Conservation (phyloP, 2,888 invertebrate species). For the Polyommatus iphigenia region DNA sequence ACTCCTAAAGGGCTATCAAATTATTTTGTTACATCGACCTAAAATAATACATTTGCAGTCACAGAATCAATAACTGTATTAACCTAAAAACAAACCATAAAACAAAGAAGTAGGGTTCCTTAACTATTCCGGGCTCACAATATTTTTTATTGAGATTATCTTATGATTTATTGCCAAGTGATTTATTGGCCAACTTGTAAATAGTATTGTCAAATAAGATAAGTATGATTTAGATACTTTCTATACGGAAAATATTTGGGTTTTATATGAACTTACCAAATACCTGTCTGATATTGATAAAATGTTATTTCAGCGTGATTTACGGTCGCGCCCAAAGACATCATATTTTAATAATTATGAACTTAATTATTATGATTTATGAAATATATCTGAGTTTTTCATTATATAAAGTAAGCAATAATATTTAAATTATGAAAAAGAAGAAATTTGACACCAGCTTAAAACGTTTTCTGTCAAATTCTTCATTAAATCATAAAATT, state of each 20-base stretch:
- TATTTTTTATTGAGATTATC: constrained; percentile 65
- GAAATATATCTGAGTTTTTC: too few species aligned
- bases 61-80: constrained; percentile 19
- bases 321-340: background rate
- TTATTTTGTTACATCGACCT: too few species aligned
- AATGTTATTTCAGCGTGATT: background rate
- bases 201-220: constrained; percentile 44
- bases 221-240: constrained; percentile 7
- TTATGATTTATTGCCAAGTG: constrained; percentile 58
- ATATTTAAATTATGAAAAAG: too few species aligned
- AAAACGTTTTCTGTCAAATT: too few species aligned
- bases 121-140: constrained; percentile 53
- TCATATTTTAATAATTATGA: too few species aligned
- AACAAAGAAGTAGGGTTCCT: constrained; percentile 46
- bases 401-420: too few species aligned
- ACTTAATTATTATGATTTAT: too few species aligned
- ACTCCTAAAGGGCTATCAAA: background rate
- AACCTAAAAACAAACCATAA: constrained; percentile 39
- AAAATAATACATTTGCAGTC: background rate
- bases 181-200: constrained; percentile 56
- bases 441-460: too few species aligned
- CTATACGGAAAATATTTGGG: background rate
- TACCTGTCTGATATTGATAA: background rate
- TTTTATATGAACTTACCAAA: background rate
- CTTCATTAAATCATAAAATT: too few species aligned